These are phyloP conservation scores for Coracias cyanogaster DNA, from an alignment of 2,797 vertebrate genomes.

Conservation along the genomic window DNA sequence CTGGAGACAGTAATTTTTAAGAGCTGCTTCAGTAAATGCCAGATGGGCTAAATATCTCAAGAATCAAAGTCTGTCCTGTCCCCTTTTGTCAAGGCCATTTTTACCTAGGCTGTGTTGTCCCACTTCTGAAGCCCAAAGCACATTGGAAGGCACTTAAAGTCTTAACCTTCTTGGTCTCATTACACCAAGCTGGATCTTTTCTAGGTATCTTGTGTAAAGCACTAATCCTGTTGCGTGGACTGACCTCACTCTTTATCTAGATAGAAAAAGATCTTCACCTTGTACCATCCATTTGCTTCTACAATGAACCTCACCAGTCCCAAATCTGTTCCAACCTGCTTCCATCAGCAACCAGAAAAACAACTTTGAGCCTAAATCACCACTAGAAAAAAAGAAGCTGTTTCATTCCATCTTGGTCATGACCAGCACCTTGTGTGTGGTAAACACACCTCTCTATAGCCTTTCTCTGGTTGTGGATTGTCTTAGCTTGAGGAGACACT, in stretches of 20 bases:
- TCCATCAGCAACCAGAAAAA: neutral
- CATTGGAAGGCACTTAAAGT: conserved; percentile 48
- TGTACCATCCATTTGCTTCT: neutral
- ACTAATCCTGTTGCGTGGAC: neutral
- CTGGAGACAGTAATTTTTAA: neutral
- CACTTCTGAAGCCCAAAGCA: neutral
- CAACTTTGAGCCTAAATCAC: neutral
- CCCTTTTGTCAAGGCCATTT: neutral
- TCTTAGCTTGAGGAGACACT: conserved; percentile 39
- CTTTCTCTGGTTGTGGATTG: conserved; percentile 33
- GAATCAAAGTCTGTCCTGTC: neutral
- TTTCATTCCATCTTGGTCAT: neutral
- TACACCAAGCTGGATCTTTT: neutral
- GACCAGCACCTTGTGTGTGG: neutral
- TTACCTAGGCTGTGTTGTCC: neutral
- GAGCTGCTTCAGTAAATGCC: neutral
- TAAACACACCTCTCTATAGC: neutral
- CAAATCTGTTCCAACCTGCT: neutral
- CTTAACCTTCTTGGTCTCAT: neutral
- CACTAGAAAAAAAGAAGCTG: neutral
- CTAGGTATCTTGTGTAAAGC: neutral
- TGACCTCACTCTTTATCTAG: neutral
- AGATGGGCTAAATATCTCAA: neutral
- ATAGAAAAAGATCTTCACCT: neutral
- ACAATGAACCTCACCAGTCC: neutral